These are phyloP conservation scores for Diacarnus erythraeanus DNA, from an alignment of 37 sponge, comb jelly and placozoan genomes.

Conservation along the genomic window DNA sequence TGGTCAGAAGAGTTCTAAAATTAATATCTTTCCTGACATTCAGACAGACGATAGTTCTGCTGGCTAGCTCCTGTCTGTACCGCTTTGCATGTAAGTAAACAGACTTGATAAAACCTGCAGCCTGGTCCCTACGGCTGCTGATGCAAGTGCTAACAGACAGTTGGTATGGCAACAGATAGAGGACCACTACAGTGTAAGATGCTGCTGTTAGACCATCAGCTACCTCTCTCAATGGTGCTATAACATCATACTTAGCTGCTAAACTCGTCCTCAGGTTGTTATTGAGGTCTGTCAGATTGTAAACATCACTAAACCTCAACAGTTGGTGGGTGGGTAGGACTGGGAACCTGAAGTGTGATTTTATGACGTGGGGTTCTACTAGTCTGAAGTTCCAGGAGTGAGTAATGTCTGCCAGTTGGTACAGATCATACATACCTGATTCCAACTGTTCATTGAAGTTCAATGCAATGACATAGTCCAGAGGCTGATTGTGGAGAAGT, in stretches of 20 bases:
- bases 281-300: neutral
- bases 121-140: neutral
- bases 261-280: neutral
- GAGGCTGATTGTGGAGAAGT: no score
- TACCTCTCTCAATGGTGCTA: neutral
- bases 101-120: no score
- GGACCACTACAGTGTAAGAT: neutral
- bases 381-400: neutral
- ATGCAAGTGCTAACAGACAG: neutral
- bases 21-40: neutral
- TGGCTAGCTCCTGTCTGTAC: neutral
- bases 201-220: neutral
- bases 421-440: constrained; percentile 13
- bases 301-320: neutral
- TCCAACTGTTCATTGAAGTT: constrained; percentile 6
- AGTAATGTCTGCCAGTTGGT: neutral
- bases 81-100: neutral
- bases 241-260: neutral
- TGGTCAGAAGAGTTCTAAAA: neutral
- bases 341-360: neutral
- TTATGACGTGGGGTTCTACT: neutral
- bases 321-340: neutral
- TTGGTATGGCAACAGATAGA: neutral
- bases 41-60: neutral
- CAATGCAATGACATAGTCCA: neutral